phyloP scores from a whole-genome alignment of 1,140 invertebrate species.

The Odontomachus brunneus region DNA sequence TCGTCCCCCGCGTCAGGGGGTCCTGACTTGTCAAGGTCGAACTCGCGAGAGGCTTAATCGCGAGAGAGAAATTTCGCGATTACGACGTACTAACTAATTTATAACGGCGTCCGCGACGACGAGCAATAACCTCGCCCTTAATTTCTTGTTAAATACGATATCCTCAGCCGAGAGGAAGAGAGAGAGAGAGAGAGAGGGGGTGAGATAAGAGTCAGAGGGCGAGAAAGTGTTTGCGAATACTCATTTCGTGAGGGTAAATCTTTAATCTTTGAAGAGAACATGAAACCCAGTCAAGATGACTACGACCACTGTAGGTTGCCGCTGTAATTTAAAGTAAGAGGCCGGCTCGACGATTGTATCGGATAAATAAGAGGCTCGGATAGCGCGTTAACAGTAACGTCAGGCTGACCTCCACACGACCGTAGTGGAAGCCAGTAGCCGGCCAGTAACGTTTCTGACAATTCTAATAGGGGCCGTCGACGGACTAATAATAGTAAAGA shows the following conservation, averaged over 20 bases:
- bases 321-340: slow-evolving; percentile 12
- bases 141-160: neutral
- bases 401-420: slow-evolving; percentile 32
- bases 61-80: slow-evolving; percentile 23
- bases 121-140: slow-evolving; percentile 31
- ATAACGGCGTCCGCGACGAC: slow-evolving; percentile 8
- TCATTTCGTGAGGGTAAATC: neutral
- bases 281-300: neutral
- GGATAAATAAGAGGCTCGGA: neutral
- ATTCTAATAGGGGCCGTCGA: slow-evolving; percentile 76
- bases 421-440: slow-evolving; percentile 38
- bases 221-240: neutral
- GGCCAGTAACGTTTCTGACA: slow-evolving; percentile 63
- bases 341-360: neutral
- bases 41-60: no score
- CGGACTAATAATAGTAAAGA: slow-evolving; percentile 80
- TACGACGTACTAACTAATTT: slow-evolving; percentile 24
- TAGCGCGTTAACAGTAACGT: slow-evolving; percentile 46
- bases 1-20: neutral
- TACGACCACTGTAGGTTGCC: neutral
- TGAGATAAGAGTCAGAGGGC: no score
- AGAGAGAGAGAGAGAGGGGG: no score
- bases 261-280: neutral
- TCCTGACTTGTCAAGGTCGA: slow-evolving; percentile 5
- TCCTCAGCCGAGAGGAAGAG: no score